Evolutionary conservation across 1,140 invertebrate genomes (phyloP).

Genomic region (Pissodes strobi): DNA sequence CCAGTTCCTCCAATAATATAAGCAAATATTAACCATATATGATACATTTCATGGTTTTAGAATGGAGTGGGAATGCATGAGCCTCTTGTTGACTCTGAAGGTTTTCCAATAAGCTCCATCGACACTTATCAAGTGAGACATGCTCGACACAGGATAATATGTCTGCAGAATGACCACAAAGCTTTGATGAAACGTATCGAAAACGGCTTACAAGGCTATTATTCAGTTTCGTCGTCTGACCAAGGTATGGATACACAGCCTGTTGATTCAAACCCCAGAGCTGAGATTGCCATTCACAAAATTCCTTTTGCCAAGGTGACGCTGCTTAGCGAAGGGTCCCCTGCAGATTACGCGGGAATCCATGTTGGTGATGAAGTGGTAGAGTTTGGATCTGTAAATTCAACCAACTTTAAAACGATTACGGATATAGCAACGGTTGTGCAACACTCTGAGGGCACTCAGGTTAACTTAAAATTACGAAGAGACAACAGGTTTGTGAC

Average conservation of each 20-base stretch:
- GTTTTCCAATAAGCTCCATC: conserved; percentile 85
- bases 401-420: conserved; percentile 70
- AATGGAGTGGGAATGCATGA: conserved; percentile 87
- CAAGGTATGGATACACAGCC: conserved; percentile 50
- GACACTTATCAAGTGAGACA: conserved; percentile 89
- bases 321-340: conserved; percentile 75
- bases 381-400: conserved; percentile 82
- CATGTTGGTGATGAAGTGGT: conserved; percentile 73
- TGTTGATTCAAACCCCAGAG: conserved; percentile 41
- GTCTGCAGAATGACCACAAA: conserved; percentile 90
- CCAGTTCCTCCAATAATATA: conserved; percentile 20
- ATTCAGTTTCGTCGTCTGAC: conserved; percentile 44
- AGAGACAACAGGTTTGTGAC: conserved; percentile 60
- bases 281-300: conserved; percentile 28
- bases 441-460: conserved; percentile 70
- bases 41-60: conserved; percentile 10
- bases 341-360: conserved; percentile 79
- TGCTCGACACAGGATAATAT: conserved; percentile 85
- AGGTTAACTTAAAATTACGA: conserved; percentile 65
- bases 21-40: conserved; percentile 56
- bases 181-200: conserved; percentile 86
- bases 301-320: conserved; percentile 73
- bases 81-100: conserved; percentile 82
- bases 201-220: conserved; percentile 67
- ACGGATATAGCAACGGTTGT: conserved; percentile 75